These are phyloP conservation scores for Hydrolagus affinis DNA, from an alignment of 2,113 vertebrate species.

Conservation along the genomic window DNA sequence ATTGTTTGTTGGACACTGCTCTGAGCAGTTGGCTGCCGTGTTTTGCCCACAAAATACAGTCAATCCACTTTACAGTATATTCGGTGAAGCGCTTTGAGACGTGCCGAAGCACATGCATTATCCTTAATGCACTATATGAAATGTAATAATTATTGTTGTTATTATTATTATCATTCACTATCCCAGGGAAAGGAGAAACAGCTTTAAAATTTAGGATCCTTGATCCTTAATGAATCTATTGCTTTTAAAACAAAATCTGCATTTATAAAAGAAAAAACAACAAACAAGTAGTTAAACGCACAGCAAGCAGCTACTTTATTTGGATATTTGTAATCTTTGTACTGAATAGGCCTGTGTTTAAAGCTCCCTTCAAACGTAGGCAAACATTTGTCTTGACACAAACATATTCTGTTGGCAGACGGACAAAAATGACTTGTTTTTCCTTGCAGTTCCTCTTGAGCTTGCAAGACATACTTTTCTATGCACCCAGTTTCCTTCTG, in stretches of 20 bases:
- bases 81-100: too few relatives aligned
- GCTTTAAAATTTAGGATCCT: too few relatives aligned
- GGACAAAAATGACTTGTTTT: constrained; percentile 50
- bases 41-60: too few relatives aligned
- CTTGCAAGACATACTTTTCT: constrained; percentile 56
- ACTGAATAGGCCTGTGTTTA: background rate
- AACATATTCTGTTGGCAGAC: constrained; percentile 47
- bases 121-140: too few relatives aligned
- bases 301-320: background rate
- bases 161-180: too few relatives aligned
- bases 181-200: too few relatives aligned
- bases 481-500: constrained; percentile 55
- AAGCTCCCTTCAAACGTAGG: background rate
- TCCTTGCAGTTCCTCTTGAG: constrained; percentile 46
- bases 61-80: too few relatives aligned
- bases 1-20: too few relatives aligned
- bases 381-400: constrained; percentile 19
- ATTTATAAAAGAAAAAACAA: constrained; percentile 10
- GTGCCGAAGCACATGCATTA: too few relatives aligned
- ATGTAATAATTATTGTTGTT: too few relatives aligned
- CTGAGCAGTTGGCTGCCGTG: too few relatives aligned
- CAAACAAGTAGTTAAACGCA: background rate
- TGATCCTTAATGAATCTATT: too few relatives aligned
- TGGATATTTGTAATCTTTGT: background rate
- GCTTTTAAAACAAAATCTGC: background rate